Evolutionary conservation across 2,797 vertebrate genomes (phyloP), one percentile per base, ranked within the genome.

Genomic region (Myiotriccus ornatus): DNA sequence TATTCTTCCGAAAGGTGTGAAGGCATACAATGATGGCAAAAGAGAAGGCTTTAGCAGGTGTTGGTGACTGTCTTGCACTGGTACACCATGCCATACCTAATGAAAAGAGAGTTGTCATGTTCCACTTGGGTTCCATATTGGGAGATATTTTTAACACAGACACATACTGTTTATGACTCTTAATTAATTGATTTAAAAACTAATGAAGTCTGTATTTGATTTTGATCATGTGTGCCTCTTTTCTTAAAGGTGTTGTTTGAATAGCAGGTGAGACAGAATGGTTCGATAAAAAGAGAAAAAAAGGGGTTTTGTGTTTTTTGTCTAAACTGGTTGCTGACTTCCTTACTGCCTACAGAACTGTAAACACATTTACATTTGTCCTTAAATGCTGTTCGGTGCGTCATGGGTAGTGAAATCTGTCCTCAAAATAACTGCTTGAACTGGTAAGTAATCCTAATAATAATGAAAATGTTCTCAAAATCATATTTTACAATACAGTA

Each of bases 361-460:
- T 44, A 62, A 91, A 50, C 13, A 7, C 22, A 6, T 47, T 79
- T 63, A 69, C 6, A 28, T 59, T 32, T 83, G 55, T n/a, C 10
- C 18, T 89, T 74, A 81, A 91, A 59, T 84, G n/a, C 55, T 79
- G 14, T 56, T 69, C 8, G 15, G 10, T 57, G 10, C 53, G 27
- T 55, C 34, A 65, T 8, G 7, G 8, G 6, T 79, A 44, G 15
- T 24, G 50, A 90, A 84, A 56, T 59, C 52, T 89, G 22, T 32
- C 16, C 63, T 75, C 41, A 74, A 86, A 81, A 52, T 55, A 68
- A 84, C 70, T 92, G 11, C 85, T 80, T 79, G 87, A 92, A 87
- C 24, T 79, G 43, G 23, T 87, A 93, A 84, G 39, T 80, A 84
- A 92, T 89, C 32, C 30, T 84, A 95, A 49, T 63, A 89, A 67